These are phyloP conservation scores for Trilocha varians DNA, from an alignment of 2,888 invertebrate genomes.

Conservation along the genomic window DNA sequence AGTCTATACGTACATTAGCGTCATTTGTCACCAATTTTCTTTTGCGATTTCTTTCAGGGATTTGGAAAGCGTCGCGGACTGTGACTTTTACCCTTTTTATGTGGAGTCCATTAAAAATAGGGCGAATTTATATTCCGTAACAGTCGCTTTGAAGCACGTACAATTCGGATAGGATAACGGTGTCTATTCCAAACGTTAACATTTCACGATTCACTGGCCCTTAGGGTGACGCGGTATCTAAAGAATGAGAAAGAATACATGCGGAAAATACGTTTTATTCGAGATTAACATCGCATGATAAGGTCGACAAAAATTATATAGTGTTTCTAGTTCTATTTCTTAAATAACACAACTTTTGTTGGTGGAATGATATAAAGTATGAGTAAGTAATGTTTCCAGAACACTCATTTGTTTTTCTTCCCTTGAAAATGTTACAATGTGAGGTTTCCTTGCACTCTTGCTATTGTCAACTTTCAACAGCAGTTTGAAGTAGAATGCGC, in stretches of 20 bases:
- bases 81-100: not conserved
- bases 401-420: too few relatives aligned
- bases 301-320: not conserved
- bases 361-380: too few relatives aligned
- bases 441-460: too few relatives aligned
- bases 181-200: conserved; percentile 2
- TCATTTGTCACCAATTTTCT: not conserved
- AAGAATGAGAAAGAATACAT: not conserved
- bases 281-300: not conserved
- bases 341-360: too few relatives aligned
- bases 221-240: not conserved
- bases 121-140: not conserved
- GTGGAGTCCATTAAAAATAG: conserved; percentile 1
- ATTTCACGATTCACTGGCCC: not conserved
- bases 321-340: too few relatives aligned
- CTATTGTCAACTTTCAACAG: too few relatives aligned
- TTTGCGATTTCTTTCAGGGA: not conserved
- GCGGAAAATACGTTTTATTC: not conserved
- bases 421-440: too few relatives aligned
- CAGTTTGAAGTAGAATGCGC: too few relatives aligned
- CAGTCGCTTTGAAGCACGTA: conserved; percentile 1
- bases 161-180: not conserved
- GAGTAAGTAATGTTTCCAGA: too few relatives aligned
- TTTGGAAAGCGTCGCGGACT: not conserved
- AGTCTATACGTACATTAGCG: not conserved